Base-by-base conservation (phyloP, 1,140 invertebrate species). In the Armadillidium nasatum region DNA sequence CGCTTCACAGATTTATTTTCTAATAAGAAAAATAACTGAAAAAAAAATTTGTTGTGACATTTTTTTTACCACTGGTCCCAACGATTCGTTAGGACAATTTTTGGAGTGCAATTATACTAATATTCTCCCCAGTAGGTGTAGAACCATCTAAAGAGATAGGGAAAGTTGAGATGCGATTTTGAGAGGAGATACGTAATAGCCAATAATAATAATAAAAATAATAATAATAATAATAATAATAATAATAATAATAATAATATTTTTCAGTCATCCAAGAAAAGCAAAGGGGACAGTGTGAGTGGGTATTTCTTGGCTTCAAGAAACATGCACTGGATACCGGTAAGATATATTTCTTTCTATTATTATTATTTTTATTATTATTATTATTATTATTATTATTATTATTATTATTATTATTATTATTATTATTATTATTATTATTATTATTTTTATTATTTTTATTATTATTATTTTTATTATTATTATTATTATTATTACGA, bases 221-320 rank as follows among this genome's bases (percentile, higher is more conserved):
- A 67, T 10, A 6, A 67, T 67, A 6, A 19, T 7, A 67, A 19
- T 21, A 67, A 19, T 10, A 67, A n/a, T 10, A 67, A 19, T 10
- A 10, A 19, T 7, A 67, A 19, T 7, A 11, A 6, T n/a, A n/a
- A n/a, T n/a, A n/a, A n/a, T n/a, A 19, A 7, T 4, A 6, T 78
- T 67, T 82, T 84, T 44, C 82, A 87, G 86, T 85, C 85, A 4
- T 86, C 85, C 78, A 84, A 82, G 69, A 69, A 82, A 21, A 83
- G 84, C 70, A 87, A 87, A 77, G 76, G 85, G 68, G 82, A 84
- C 72, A 87, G 84, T 73, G 85, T 88, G 4, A 84, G 84, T 70
- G 87, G 87, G 71, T 89, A 89, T 80, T 89, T 89, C 80, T 80
- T 89, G 70, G 88, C 88, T 3, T 84, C 84, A 10, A 54, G 86